Evolutionary conservation across 2,888 invertebrate genomes (phyloP), one percentile per base, ranked within the genome.

Genomic region (Andrena bucephala): DNA sequence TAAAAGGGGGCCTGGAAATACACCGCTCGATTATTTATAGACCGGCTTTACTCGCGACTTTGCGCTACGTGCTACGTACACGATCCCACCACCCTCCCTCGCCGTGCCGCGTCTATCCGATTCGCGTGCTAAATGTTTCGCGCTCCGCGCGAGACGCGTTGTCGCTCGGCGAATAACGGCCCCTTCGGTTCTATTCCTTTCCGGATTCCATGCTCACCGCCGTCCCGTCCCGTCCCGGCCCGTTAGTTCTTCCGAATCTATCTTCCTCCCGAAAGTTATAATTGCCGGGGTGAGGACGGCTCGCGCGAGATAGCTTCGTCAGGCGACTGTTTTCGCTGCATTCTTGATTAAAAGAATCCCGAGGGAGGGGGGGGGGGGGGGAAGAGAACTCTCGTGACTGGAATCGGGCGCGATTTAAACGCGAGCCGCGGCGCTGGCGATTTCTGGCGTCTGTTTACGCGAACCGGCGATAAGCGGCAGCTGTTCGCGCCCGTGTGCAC

Each of bases 21-120:
- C 87, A 90, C 87, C 84, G 80, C 75, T 67, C 81, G 87, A 89
- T 91, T 90, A 89, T 90, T 90, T 89, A 89, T 90, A 86, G 89
- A 83, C 68, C 78, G 72, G 77, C 77, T 86, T 85, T 81, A 67
- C 85, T 60, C 76, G 77, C 70, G 48, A 60, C 62, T 67, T 67
- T 50, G 57, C 33, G 81, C 69, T 66, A 29, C 78, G 68, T 31
- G 36, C 52, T 42, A 42, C 42, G 42, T 42, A 27, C 63, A 66
- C 74, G 29, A 63, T 63, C 13, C 65, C 65, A 7, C 36, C 70
- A 7, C 36, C 70, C 63, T 20, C 20, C 20, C 20, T 20, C 20
- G 20, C 20, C 20, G 20, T 20, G 20, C 20, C 20, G 20, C 20
- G 54, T 1, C 54, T 7, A 3, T 20, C 1, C 57, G 57, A 57